Conservation (phyloP, 1,140 invertebrate genomes). For the Araneus ventricosus region DNA sequence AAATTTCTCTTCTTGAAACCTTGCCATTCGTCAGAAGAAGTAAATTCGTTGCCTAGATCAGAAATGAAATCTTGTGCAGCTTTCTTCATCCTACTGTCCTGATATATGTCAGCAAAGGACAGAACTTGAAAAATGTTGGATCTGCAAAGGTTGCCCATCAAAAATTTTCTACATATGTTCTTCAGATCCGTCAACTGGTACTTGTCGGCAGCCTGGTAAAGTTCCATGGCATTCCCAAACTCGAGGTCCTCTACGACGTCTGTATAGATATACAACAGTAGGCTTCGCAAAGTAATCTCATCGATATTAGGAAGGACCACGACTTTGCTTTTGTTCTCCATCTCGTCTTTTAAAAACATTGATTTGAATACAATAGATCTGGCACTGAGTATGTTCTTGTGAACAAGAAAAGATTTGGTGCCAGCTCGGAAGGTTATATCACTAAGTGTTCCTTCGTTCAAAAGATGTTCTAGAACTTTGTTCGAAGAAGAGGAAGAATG, state of each 20-base stretch:
- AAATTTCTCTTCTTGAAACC: neutral
- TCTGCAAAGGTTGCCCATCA: neutral
- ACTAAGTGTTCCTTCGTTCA: neutral
- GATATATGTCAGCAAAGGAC: neutral
- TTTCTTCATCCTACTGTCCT: neutral
- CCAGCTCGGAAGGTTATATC: neutral
- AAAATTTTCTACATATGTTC: neutral
- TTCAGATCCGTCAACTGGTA: neutral
- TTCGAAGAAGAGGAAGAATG: neutral
- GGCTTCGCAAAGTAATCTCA: neutral
- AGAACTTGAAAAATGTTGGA: neutral
- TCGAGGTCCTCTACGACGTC: neutral
- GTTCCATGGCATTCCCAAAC: neutral
- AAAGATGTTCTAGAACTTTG: neutral
- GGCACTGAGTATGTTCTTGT: neutral
- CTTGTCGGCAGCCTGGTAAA: neutral
- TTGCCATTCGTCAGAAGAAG: neutral
- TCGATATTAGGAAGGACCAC: neutral
- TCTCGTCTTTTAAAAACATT: neutral
- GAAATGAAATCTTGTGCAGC: neutral
- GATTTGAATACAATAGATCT: neutral
- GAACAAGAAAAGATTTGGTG: neutral
- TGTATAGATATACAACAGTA: neutral
- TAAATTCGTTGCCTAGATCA: neutral
- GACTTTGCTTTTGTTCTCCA: neutral